These are phyloP conservation scores for Hyperoodon ampullatus DNA, from an alignment of 2,113 vertebrate species.

Conservation along the genomic window DNA sequence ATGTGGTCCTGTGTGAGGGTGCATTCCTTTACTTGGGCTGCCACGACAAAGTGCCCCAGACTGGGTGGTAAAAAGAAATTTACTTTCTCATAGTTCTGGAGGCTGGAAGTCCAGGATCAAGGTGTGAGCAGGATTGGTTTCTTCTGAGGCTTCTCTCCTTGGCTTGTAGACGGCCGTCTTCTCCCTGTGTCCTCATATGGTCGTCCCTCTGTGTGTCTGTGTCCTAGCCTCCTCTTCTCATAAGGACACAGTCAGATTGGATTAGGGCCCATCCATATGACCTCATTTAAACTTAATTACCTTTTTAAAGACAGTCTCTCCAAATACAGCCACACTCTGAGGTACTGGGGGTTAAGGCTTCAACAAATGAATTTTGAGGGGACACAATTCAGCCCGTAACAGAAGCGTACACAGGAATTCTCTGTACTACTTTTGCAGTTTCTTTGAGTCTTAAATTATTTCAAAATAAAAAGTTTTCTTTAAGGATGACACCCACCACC, in stretches of 20 bases:
- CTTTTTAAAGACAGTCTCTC: not conserved
- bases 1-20: accelerated
- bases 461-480: not conserved
- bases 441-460: not conserved
- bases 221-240: not conserved
- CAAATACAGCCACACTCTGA: not conserved
- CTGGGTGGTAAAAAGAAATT: accelerated
- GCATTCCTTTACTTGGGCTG: accelerated
- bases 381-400: not conserved
- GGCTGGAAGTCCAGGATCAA: too few species aligned
- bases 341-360: not conserved
- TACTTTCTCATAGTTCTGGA: not conserved
- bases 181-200: accelerated
- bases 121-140: too few species aligned
- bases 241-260: accelerated
- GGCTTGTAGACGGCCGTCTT: not conserved
- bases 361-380: too few species aligned
- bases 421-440: not conserved
- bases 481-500: not conserved
- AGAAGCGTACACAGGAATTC: not conserved
- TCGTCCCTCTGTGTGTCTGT: accelerated
- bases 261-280: not conserved
- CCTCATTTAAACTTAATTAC: not conserved
- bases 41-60: accelerated
- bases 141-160: not conserved